Percentiles rank a stretch among this genome's conserved stretches.
These are phyloP conservation scores for Aphidius gifuensis DNA, from an alignment of 1,140 invertebrate species.

Conservation along the genomic window DNA sequence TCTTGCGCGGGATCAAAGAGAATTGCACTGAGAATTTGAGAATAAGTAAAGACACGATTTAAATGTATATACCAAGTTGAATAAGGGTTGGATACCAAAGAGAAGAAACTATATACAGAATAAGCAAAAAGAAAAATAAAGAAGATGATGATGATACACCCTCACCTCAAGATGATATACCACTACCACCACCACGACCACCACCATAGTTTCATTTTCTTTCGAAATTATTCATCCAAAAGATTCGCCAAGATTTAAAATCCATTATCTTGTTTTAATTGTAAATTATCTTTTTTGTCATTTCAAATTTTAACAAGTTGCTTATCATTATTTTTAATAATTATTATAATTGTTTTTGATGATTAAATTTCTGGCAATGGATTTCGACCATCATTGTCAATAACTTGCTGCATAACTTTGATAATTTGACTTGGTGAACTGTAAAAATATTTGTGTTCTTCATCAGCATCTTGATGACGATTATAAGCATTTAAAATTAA, in stretches of 20 bases:
- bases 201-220: too few relatives aligned
- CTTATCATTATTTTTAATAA: slow-evolving; percentile 28
- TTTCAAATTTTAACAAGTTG: too few relatives aligned
- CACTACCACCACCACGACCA: too few relatives aligned
- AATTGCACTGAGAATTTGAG: slow-evolving; percentile 21
- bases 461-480: slow-evolving; percentile 28
- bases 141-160: too few relatives aligned
- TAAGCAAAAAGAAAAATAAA: too few relatives aligned
- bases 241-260: slow-evolving; percentile 26
- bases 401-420: slow-evolving; percentile 40
- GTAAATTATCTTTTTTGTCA: slow-evolving; percentile 23
- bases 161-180: too few relatives aligned
- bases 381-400: slow-evolving; percentile 20
- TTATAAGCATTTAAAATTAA: slow-evolving; percentile 41
- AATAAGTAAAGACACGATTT: slow-evolving; percentile 19
- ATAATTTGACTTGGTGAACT: slow-evolving; percentile 34
- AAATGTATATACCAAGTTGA: slow-evolving; percentile 6
- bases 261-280: too few relatives aligned
- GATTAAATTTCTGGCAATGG: slow-evolving; percentile 1
- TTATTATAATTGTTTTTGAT: too few relatives aligned
- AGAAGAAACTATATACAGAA: too few relatives aligned
- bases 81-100: slow-evolving; percentile 20
- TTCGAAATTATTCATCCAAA: background rate
- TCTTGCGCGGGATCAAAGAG: slow-evolving; percentile 49
- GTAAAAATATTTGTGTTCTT: slow-evolving; percentile 40